These are phyloP conservation scores for Drosophila melanica DNA, from an alignment of 1,140 invertebrate genomes.

Conservation along the genomic window DNA sequence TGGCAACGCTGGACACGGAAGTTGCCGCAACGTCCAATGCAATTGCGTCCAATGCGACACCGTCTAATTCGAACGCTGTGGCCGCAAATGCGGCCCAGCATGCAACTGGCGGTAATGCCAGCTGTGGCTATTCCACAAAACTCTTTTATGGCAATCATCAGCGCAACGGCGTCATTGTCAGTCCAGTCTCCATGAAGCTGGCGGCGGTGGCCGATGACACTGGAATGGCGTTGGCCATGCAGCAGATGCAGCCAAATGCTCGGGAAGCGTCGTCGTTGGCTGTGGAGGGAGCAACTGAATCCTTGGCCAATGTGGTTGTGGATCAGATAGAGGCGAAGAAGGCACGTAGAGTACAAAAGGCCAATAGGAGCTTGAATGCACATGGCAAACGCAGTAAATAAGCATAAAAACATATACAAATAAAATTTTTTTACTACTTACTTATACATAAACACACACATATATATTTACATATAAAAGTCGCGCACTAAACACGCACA, in stretches of 20 bases:
- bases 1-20: constrained; percentile 22
- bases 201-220: constrained; percentile 10
- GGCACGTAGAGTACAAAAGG: constrained; percentile 84
- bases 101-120: not conserved
- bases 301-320: constrained; percentile 9
- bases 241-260: constrained; percentile 6
- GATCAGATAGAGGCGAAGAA: constrained; percentile 76
- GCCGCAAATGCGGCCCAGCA: not conserved
- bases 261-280: not conserved
- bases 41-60: constrained; percentile 64
- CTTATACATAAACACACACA: constrained; percentile 63
- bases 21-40: constrained; percentile 51
- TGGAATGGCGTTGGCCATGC: not conserved
- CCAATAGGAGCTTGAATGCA: constrained; percentile 78
- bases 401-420: constrained; percentile 60
- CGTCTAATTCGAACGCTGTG: constrained; percentile 45
- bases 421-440: constrained; percentile 60
- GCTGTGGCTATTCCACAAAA: constrained; percentile 64
- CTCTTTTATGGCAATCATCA: constrained; percentile 77
- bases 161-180: constrained; percentile 74
- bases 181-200: constrained; percentile 69
- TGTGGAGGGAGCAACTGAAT: constrained; percentile 19
- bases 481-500: constrained; percentile 18
- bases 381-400: constrained; percentile 84
- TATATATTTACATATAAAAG: constrained; percentile 71